Base-by-base conservation (phyloP, 2,113 vertebrate species). In the Saccopteryx leptura region DNA sequence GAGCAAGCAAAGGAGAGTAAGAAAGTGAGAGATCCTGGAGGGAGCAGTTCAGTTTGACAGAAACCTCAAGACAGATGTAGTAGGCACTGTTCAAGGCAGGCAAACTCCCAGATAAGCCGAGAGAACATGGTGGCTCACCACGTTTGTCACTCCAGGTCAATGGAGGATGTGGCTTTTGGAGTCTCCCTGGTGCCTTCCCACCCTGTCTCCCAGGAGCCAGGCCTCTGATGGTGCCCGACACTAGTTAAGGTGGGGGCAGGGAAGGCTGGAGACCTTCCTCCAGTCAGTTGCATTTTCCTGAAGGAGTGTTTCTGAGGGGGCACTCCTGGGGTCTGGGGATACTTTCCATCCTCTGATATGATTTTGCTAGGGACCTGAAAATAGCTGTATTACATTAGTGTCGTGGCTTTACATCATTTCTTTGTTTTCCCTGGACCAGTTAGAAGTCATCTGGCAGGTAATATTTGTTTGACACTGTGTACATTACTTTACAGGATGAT, bases 401-500 rank as follows among this genome's bases (percentile, higher is more conserved):
- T 19, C 18, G 2, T 60, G 50, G n/a, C 71, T 54, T 69, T 65
- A 24, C 6, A 7, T 46, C 33, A 4, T 68, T 60, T 93, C 31
- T 76, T 28, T 48, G 65, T n/a, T 74, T 66, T 23, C 58, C 52
- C 65, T 81, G 52, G 33, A 56, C 26, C 33, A 74, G 50, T n/a
- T 17, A n/a, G 60, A 65, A 80, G 88, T 85, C 14, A 6, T 50
- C 46, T 31, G 9, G 48, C 33, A 19, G 58, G 33, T 82, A 21
- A 24, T 24, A 24, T 6, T 76, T 63, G 61, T 3, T 23, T 97
- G 83, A 96, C 65, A 17, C 50, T 7, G 11, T 93, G n/a, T 82
- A 9, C 11, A 0, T 95, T 96, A 33, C 1, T 9, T 98, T 97
- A 3, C 96, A 99, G 98, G 93, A 95, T 31, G 14, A 66, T 48